Conservation (phyloP, 1,140 invertebrate genomes). For the Drosophila santomea region DNA sequence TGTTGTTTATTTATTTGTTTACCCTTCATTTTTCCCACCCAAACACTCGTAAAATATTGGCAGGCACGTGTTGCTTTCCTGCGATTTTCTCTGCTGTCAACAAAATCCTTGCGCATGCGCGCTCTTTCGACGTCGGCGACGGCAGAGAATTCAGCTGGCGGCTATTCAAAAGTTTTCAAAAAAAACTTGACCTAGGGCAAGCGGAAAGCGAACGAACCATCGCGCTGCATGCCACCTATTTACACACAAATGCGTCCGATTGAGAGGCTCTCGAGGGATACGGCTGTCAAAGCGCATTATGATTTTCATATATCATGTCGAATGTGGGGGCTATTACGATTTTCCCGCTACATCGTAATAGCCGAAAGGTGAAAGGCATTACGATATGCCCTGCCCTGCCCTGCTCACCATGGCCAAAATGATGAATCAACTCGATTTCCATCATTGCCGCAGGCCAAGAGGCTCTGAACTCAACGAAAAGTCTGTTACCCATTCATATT, state of each 20-base stretch:
- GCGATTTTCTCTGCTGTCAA: slow-evolving; percentile 48
- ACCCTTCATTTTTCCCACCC: slow-evolving; percentile 48
- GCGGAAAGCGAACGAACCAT: slow-evolving; percentile 39
- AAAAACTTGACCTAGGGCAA: slow-evolving; percentile 76
- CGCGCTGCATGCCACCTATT: slow-evolving; percentile 49
- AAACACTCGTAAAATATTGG: slow-evolving; percentile 24
- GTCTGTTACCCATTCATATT: too few species aligned
- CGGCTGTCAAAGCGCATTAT: slow-evolving; percentile 71
- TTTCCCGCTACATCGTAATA: slow-evolving; percentile 22
- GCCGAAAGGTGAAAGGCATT: slow-evolving; percentile 38
- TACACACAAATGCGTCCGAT: slow-evolving; percentile 34
- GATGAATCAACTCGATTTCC: slow-evolving; percentile 62
- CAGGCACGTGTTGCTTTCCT: slow-evolving; percentile 69
- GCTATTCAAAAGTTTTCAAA: slow-evolving; percentile 46
- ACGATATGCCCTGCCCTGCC: slow-evolving; percentile 5
- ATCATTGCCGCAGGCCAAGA: slow-evolving; percentile 7
- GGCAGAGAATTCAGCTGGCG: slow-evolving; percentile 28
- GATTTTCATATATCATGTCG: slow-evolving; percentile 73
- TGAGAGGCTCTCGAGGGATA: slow-evolving; percentile 36
- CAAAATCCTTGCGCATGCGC: slow-evolving; percentile 54
- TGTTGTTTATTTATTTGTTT: slow-evolving; percentile 71
- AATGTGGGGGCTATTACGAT: slow-evolving; percentile 52
- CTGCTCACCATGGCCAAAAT: slow-evolving; percentile 18
- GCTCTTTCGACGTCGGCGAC: slow-evolving; percentile 50
- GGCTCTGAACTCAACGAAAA: slow-evolving; percentile 1